Percentiles rank a stretch among this genome's conserved stretches.
Conservation (phyloP, 2,888 invertebrate species). For the Xanthia icteritia region DNA sequence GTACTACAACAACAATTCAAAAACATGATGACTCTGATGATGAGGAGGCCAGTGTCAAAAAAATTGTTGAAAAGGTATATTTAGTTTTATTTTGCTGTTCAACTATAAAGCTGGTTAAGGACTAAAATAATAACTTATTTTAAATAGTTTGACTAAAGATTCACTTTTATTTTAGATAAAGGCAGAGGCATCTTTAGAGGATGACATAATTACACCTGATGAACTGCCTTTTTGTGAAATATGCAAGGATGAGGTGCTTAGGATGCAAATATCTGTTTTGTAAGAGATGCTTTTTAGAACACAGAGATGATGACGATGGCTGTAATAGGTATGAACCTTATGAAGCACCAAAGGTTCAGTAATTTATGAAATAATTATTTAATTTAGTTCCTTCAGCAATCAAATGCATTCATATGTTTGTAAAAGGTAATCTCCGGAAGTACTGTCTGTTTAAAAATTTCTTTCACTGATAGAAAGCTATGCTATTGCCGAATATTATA, state of each 20-base stretch:
- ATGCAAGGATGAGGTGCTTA: slow-evolving; percentile 93
- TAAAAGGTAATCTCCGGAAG: neutral
- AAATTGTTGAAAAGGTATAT: slow-evolving; percentile 84
- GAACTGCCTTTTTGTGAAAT: slow-evolving; percentile 96
- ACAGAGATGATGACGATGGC: slow-evolving; percentile 92
- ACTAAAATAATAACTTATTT: neutral
- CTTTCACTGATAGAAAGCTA: neutral
- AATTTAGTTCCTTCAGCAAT: neutral
- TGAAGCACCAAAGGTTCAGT: slow-evolving; percentile 71
- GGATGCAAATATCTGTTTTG: slow-evolving; percentile 97
- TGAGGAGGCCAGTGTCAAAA: slow-evolving; percentile 80
- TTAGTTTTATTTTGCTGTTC: neutral
- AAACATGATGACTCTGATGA: slow-evolving; percentile 74
- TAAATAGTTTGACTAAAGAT: neutral
- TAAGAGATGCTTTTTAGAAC: slow-evolving; percentile 93
- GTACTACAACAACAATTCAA: slow-evolving; percentile 36
- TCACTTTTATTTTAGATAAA: slow-evolving; percentile 73
- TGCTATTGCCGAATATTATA: neutral
- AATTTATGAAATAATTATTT: neutral
- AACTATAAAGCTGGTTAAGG: neutral
- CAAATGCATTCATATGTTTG: neutral
- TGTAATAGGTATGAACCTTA: slow-evolving; percentile 85
- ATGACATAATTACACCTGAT: slow-evolving; percentile 76
- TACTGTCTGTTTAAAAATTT: neutral
- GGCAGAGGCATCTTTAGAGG: slow-evolving; percentile 78